Base-by-base conservation (phyloP, 2,888 invertebrate species). In the Ormyrus labotus region DNA sequence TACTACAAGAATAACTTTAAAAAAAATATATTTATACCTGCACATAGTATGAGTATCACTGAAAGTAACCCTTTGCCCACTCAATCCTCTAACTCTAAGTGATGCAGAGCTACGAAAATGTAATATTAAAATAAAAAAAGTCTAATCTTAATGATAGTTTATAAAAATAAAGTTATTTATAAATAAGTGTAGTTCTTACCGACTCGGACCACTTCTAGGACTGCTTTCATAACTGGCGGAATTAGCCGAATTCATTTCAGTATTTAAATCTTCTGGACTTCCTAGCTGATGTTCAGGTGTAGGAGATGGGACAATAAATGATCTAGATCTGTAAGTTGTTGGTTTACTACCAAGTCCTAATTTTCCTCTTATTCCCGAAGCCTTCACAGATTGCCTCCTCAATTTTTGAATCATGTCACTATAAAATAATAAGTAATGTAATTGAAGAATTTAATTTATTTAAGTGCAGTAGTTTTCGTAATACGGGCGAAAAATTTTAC, bases 391-490 rank as follows among this genome's bases (percentile, higher is more conserved):
- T 90, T 97, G 97, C 47, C 97, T 93, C 48, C 96, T 93, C 55
- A 97, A 91, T 89, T 96, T 96, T 90, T 98, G 98, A 84, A 98
- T 96, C 94, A 99, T 97, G 90, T 98, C 98, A 84, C 97, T 94
- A 85, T 87, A 88, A 82, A 65, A 13, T 63, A 10, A 63, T 47
- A 5, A 63, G n/a, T 63, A 48, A 47, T 13, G 47, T 11, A 48
- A 34, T 34, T 34, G 34, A 34, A 34, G 34, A 34, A 34, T 4
- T 34, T 34, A 34, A 34, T 34, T 34, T 4, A 34, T 34, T 34
- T 34, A 34, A 34, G 4, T 34, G 34, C 4, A 34, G 34, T 34
- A 2, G 4, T 34, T 34, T 34, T 4, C 34, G 34, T 3, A 34
- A 34, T 2, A 34, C 2, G 3, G 2, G 34, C 34, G 34, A 34